phyloP scores from a whole-genome alignment of 2,113 vertebrate species.

The Syngnathus scovelli region DNA sequence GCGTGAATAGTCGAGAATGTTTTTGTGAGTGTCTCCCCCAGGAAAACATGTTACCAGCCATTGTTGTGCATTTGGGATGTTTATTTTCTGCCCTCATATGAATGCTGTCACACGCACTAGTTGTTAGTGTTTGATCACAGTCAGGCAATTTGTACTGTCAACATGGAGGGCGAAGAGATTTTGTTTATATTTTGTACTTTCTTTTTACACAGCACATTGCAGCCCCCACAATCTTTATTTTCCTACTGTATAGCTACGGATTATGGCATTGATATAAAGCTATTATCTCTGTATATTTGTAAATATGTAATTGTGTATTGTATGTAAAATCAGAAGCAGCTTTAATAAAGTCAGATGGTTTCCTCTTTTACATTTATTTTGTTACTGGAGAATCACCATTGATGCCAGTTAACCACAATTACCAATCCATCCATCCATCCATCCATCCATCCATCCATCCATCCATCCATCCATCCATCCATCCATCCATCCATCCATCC shows the following conservation, averaged over 20 bases:
- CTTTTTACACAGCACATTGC: conserved; percentile 74
- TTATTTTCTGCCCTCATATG: conserved; percentile 44
- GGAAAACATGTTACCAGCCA: conserved; percentile 25
- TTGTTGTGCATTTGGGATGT: conserved; percentile 35
- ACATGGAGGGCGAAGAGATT: conserved; percentile 26
- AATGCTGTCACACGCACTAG: conserved; percentile 48
- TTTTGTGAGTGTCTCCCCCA: conserved; percentile 11
- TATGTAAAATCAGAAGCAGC: conserved; percentile 67
- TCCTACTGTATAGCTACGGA: conserved; percentile 63
- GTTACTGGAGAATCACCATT: not conserved
- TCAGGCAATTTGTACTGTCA: conserved; percentile 45
- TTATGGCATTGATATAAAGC: conserved; percentile 58
- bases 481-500: too few relatives aligned
- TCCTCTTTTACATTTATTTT: conserved; percentile 22
- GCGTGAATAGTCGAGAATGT: conserved; percentile 40
- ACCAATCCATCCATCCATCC: not conserved
- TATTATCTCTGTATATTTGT: conserved; percentile 68
- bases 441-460: too few relatives aligned
- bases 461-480: too few relatives aligned
- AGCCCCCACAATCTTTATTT: conserved; percentile 67
- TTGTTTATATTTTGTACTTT: conserved; percentile 56
- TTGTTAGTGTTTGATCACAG: conserved; percentile 31
- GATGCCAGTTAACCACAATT: not conserved
- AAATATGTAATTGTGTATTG: conserved; percentile 76
- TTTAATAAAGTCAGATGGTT: conserved; percentile 73